Percentiles rank a stretch among this genome's conserved stretches.
These are phyloP conservation scores for Turnix velox DNA, from an alignment of 2,113 vertebrate genomes.

Conservation along the genomic window DNA sequence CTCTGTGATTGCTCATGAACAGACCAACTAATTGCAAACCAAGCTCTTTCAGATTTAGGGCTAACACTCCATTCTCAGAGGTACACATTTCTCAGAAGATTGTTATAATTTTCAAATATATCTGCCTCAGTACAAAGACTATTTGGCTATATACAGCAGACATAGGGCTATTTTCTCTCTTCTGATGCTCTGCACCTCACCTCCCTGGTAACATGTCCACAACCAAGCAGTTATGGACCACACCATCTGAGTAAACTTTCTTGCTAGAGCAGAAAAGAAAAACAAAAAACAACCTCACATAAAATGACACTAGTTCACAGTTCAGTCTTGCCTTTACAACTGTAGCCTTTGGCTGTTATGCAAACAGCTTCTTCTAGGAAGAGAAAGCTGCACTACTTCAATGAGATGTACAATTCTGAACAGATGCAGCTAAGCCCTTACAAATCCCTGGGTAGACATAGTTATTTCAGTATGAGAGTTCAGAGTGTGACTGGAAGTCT, in stretches of 20 bases:
- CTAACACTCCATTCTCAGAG: neutral
- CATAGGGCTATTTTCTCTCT: neutral
- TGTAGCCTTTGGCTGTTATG: neutral
- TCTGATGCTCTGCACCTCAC: no score
- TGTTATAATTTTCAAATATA: neutral
- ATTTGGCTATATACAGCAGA: fast-evolving
- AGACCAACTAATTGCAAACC: neutral
- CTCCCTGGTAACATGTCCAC: neutral
- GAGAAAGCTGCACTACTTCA: neutral
- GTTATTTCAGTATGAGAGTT: neutral
- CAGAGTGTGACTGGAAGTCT: neutral
- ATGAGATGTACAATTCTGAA: neutral
- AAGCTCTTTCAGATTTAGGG: neutral
- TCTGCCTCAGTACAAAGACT: neutral
- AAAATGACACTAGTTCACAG: neutral
- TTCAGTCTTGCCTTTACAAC: neutral
- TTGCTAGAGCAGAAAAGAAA: neutral
- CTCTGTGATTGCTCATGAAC: neutral
- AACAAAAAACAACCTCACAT: no score
- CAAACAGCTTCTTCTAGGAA: neutral
- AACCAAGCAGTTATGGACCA: neutral
- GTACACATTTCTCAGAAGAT: neutral
- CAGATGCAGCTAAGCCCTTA: slow-evolving; percentile 31
- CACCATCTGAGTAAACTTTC: neutral
- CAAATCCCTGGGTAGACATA: neutral